Base-by-base conservation (phyloP, 2,113 vertebrate species). In the Dendrocopos noguchii region DNA sequence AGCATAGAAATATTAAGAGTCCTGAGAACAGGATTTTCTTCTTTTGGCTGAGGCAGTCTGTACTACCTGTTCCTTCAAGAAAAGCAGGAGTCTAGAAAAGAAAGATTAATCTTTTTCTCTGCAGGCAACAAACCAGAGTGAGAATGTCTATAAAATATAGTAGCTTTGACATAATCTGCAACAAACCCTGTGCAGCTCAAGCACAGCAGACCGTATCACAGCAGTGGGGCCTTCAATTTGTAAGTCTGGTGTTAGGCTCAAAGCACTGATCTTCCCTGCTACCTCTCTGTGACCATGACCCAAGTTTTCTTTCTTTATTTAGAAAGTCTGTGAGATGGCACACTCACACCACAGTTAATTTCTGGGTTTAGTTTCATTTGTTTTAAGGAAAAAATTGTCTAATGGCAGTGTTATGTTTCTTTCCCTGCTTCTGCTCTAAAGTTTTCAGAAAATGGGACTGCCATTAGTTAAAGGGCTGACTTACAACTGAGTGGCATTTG, bases 251-350 rank as follows among this genome's bases (percentile, higher is more conserved):
- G n/a, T n/a, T 66, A 47, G 7, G 31, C 74, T 74, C 64, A 84
- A 72, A 80, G 31, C 47, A 31, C 11, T 46, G n/a, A 13, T 55
- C 53, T 52, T 50, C 16, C 18, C 15, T 29, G 19, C 29, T 42
- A 2, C 15, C 15, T 70, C 24, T 57, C 34, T 42, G 0, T 59
- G n/a, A 71, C 9, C 2, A 0, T 13, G 29, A 67, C 4, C 6
- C 8, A 36, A 71, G 12, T 60, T 81, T 73, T 61, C 27, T 61
- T 29, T 3, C 24, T 46, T 81, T 61, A 47, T 65, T 59, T 47
- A 53, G 52, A 77, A 34, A 1, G 1, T 3, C 31, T n/a, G 24
- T 65, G 33, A 15, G 64, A 64, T 29, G 24, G 9, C 8, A 71
- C 1, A 1, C 10, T 94, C 59, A 59, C 21, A 46, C 42, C 36